phyloP scores from a whole-genome alignment of 2,113 vertebrate species.

The Urocitellus parryii region DNA sequence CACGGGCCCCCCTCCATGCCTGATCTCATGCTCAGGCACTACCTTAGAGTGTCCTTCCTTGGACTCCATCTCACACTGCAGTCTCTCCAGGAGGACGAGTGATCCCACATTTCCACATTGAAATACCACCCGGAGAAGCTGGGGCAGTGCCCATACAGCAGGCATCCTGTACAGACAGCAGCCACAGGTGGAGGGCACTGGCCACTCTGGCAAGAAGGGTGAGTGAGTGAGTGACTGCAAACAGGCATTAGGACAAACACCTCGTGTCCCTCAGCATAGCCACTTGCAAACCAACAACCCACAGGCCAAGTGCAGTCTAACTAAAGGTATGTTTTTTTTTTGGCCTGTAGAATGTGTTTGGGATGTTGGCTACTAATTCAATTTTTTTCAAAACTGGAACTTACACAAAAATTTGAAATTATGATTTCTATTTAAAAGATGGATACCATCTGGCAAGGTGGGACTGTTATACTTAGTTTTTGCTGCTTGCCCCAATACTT shows the following conservation, averaged over 20 bases:
- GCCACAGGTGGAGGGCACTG: background rate
- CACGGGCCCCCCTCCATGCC: rapidly evolving
- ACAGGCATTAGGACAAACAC: background rate
- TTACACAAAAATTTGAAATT: no score
- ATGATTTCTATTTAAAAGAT: no score
- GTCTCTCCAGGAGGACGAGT: background rate
- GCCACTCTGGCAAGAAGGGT: background rate
- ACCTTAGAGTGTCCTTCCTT: background rate
- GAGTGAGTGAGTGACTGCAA: background rate
- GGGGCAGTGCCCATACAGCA: background rate
- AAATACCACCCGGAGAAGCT: background rate
- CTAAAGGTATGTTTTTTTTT: background rate
- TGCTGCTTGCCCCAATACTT: background rate
- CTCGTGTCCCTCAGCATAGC: background rate
- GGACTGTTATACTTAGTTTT: background rate
- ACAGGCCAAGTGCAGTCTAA: background rate
- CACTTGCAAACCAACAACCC: background rate
- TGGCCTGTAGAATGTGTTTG: no score
- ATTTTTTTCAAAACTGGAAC: no score
- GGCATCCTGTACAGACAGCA: background rate
- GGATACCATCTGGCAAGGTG: background rate
- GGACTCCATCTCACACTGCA: background rate
- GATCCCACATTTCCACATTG: background rate
- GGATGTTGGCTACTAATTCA: no score
- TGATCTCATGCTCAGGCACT: background rate